These are phyloP conservation scores for Eptatretus burgeri DNA, from an alignment of 2,113 vertebrate species.

Conservation along the genomic window DNA sequence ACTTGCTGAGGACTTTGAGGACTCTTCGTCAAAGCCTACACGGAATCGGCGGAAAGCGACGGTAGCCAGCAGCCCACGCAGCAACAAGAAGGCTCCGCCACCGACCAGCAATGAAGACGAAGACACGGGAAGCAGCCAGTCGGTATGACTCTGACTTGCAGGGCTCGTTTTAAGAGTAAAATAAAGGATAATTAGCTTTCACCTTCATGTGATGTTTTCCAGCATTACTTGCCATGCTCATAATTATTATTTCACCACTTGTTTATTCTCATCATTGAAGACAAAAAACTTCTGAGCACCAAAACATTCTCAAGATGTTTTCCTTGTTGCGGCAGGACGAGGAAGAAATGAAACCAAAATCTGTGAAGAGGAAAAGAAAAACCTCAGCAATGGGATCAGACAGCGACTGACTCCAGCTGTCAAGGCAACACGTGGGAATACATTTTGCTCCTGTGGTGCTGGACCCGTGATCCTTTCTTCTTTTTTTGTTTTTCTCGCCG, in stretches of 20 bases:
- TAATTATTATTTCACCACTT: neutral
- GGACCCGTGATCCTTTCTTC: too few species aligned
- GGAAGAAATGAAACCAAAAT: constrained; percentile 65
- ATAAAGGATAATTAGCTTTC: neutral
- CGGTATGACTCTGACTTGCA: constrained; percentile 18
- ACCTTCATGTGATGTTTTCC: neutral
- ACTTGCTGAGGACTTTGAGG: constrained; percentile 61
- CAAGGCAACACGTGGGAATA: too few species aligned
- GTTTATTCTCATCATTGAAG: neutral
- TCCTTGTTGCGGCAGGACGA: constrained; percentile 28
- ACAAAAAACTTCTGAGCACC: neutral
- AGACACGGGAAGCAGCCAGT: constrained; percentile 46
- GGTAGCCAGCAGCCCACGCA: constrained; percentile 37
- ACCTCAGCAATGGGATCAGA: constrained; percentile 56
- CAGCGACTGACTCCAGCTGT: constrained; percentile 35
- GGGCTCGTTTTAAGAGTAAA: neutral
- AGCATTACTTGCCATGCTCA: neutral
- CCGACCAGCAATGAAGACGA: constrained; percentile 55
- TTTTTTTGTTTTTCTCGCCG: too few species aligned
- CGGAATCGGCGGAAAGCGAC: constrained; percentile 55
- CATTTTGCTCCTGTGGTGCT: too few species aligned
- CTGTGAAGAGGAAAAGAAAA: constrained; percentile 59
- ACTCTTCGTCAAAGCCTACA: constrained; percentile 41
- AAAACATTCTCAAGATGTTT: neutral
- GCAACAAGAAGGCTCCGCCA: constrained; percentile 38